These are phyloP conservation scores for Halictus ligatus DNA, from an alignment of 2,888 invertebrate species.

Conservation along the genomic window DNA sequence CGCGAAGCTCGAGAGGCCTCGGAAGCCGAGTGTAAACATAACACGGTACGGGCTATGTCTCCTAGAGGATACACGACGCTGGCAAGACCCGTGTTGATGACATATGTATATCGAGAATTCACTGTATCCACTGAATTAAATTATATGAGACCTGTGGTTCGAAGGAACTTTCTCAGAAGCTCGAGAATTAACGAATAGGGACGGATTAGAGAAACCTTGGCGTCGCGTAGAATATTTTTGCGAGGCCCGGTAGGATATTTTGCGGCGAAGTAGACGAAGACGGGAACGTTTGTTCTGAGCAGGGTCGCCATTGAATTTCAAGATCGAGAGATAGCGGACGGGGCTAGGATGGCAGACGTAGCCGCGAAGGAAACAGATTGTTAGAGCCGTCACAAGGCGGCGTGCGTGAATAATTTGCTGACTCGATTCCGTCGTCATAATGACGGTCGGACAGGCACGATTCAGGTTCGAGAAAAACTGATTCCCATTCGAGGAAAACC, in stretches of 20 bases:
- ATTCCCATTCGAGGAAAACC: slow-evolving; percentile 6
- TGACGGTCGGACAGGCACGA: slow-evolving; percentile 57
- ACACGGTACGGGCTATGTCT: too few species aligned
- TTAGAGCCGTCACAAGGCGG: slow-evolving; percentile 61
- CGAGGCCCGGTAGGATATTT: neutral
- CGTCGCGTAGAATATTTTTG: neutral
- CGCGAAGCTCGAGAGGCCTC: too few species aligned
- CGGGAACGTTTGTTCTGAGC: slow-evolving; percentile 4
- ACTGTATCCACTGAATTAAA: neutral
- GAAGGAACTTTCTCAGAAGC: neutral
- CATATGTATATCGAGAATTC: too few species aligned
- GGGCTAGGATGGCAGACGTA: slow-evolving; percentile 42
- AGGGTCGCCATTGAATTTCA: slow-evolving; percentile 38
- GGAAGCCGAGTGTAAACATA: too few species aligned
- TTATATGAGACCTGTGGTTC: neutral
- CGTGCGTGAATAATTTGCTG: slow-evolving; percentile 66
- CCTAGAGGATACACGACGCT: too few species aligned
- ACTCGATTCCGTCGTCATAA: slow-evolving; percentile 61
- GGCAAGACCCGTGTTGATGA: too few species aligned
- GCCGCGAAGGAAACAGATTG: slow-evolving; percentile 56
- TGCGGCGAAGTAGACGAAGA: neutral
- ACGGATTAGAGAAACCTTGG: neutral
- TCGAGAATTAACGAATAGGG: neutral
- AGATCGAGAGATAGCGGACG: slow-evolving; percentile 58
- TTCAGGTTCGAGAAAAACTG: slow-evolving; percentile 51